Base-by-base conservation (phyloP, 2,888 invertebrate species). In the Oligia latruncula region DNA sequence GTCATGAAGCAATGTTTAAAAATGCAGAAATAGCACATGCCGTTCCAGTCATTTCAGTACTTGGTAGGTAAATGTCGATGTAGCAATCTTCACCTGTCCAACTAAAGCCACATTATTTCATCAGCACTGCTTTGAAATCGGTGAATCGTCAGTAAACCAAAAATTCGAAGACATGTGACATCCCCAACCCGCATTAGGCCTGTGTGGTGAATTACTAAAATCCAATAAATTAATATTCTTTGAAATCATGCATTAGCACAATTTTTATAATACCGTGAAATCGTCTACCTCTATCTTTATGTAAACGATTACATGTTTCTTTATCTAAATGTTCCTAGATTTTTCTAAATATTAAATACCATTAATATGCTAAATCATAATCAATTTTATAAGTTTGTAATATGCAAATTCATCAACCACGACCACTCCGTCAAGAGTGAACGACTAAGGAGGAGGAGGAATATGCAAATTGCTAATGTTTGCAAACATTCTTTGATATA, bases 381-480 rank as follows among this genome's bases (percentile, higher is more conserved):
- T 20, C 23, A 77, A 15, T 77, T 81, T 80, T 77, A 75, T 80
- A 66, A 68, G n/a, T 29, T 40, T 68, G 49, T 74, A 2, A 40
- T 66, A 76, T 80, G 74, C 35, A 68, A 84, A 84, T 80, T 65
- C 4, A 35, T 35, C 35, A 35, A 35, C 35, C 35, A 35, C 35
- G 35, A 35, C 3, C 35, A 35, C 35, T 35, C 35, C 4, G 35
- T 35, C 35, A 35, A 3, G 35, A 35, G 35, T 35, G 35, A 35
- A 35, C 35, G 35, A 35, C 35, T 35, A 35, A 35, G 35, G 35
- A 2, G 35, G 35, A 35, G 35, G 35, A 35, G 35, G 35, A 2
- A 40, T 66, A 76, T 80, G 74, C 35, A 68, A 84, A 84, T 80
- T 70, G 5, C 49, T 23, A 46, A 68, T 72, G 60, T 82, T 82